Evolutionary conservation across 2,113 vertebrate species (phyloP), one percentile per base, ranked within the genome.

Genomic region (Odontesthes bonariensis): DNA sequence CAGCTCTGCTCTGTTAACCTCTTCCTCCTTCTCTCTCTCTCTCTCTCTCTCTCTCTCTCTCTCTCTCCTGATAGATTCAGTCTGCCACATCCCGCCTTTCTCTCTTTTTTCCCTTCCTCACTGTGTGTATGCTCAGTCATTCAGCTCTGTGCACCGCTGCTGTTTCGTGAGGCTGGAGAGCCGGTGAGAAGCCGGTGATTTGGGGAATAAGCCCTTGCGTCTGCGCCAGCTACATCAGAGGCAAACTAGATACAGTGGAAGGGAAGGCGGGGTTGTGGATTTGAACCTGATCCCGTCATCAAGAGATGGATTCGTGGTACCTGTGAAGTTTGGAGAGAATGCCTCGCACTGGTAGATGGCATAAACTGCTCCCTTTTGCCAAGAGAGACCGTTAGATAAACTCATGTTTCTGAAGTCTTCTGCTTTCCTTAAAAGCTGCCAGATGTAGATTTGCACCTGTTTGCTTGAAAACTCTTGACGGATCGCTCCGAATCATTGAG

Each of bases 1-100:
- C 75, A 77, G 83, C 79, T 70, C 60, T 4, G 20, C 82, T 88
- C 79, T 85, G 79, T 86, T 79, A 84, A 82, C 82, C 82, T 75
- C 80, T 82, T 61, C 51, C 75, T 79, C 23, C 2, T 52, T 63
- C 60, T 79, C 66, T 69, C 27, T 10, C 33, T 51, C 31, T 67
- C 62, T 57, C 56, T 69, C 58, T 60, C 65, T 79, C 33, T 75
- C 62, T 69, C 56, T 66, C 62, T 65, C 35, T 70, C 57, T 56
- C 68, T 53, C 60, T 53, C 16, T 17, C 46, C 42, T 44, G 42
- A 44, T 12, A 42, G 40, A 47, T 49, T 8, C 35, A 56, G 31
- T 68, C 66, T 32, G 62, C 57, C 56, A 32, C 65, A 79, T 71
- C 60, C 53, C 68, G 59, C 27, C 10, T 16, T 67, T 69, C n/a